Evolutionary conservation across 2,888 invertebrate genomes (phyloP), one percentile per base, ranked within the genome.

Genomic region (Flabesymbios commensalis): DNA sequence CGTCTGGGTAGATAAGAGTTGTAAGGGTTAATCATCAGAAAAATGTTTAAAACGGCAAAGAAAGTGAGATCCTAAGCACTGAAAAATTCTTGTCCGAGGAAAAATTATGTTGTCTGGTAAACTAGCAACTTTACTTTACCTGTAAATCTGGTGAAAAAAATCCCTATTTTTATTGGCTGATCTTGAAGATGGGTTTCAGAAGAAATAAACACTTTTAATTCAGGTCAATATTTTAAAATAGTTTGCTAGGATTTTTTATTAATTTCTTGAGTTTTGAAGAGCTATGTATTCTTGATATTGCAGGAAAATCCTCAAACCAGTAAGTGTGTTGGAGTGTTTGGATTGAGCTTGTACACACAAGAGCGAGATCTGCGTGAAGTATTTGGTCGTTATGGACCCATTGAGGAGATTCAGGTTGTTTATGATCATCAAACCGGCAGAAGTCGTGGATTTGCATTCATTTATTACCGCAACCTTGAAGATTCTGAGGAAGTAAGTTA

Each of bases 391-490:
- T 97, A 89, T 81, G 97, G 97, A 1, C 90, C 90, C 0, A 90
- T 98, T 33, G 94, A 96, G 79, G 89, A 93, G 79, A 90, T 93
- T 28, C 93, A 95, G 85, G 54, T 98, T 68, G 94, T 98, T 56
- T 92, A 94, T 75, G 97, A 98, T 84, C 71, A 71, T 59, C 83
- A 94, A 92, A 93, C 93, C 72, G 92, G 93, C 4, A 87, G 93
- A 58, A 96, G 96, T 0, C 87, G 96, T 74, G 97, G 96, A n/a
- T 97, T 96, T 85, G 92, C 93, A 74, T 97, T 97, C 86, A 92
- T 97, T 49, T 97, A 97, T 85, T 96, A 90, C 84, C 90, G 92
- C 83, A 89, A 88, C 62, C 85, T 89, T 51, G 91, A 91, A 63
- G 94, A 96, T 84, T 94, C 97, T 0, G 91, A 91, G 81, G 90